Evolutionary conservation across 1,140 invertebrate genomes (phyloP), one percentile per base, ranked within the genome.

Genomic region (Heliconius melpomene): DNA sequence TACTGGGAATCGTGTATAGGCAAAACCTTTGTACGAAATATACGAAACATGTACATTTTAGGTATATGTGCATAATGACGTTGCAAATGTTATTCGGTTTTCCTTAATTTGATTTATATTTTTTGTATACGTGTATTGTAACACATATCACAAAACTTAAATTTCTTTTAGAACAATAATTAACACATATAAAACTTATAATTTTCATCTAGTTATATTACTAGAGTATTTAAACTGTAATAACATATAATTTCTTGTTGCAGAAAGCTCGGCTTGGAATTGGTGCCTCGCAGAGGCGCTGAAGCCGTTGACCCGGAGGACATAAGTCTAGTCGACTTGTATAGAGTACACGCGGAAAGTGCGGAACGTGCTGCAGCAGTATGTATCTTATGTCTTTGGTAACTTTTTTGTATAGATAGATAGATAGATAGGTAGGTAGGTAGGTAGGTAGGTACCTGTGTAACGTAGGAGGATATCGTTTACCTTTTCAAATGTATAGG

Each of bases 251-350:
- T 80, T 89, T 82, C 92, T 84, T 92, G 85, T 97, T 97, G 52
- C 95, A 99, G 98, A 91, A 98, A 98, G 95, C 95, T 99, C 11
- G 98, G 97, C 0, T 94, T 99, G 84, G 98, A 99, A 95, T 90
- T 99, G 87, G 98, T 99, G 23, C 98, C 98, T 0, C 95, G 98
- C 52, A 96, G 97, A 85, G 98, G 98, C 52, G 96, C 97, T 32
- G 96, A 98, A 87, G 98, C 98, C 90, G 98, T 99, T 7, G 98
- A 99, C 93, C 97, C 98, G 29, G 97, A 98, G 84, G 96, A 96
- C 46, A 97, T 98, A 90, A 98, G 98, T 77, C 96, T 98, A 8
- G 97, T 99, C 16, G 97, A 98, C 86, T 95, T 99, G 2, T 98
- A 98, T 93, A 96, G 98, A 88, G 97, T 98, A 83, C 98, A 98